Evolutionary conservation across 2,888 invertebrate species (phyloP), one percentile per base, ranked within the genome.

Genomic region (Phyto melanocephala): DNA sequence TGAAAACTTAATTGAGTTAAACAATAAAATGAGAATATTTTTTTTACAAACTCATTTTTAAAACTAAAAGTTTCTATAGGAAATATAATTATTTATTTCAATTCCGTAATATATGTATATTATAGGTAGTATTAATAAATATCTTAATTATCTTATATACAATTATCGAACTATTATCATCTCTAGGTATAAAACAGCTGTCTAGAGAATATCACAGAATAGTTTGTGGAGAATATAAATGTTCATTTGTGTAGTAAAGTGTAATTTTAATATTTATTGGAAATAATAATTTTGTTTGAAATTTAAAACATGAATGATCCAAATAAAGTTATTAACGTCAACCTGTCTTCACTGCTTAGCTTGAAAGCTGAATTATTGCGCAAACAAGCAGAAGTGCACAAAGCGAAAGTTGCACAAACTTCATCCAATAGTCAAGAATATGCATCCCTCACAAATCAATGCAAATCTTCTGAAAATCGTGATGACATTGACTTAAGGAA

Each of bases 281-380:
- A 5, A 5, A 6, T 28, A 3, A 6, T 28, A 28, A 28, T 5
- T 28, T 28, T 28, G 6, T 28, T n/a, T 28, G 6, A 28, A 28
- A 28, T 28, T 42, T 2, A 1, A 35, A 40, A 11, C 22, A 91
- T 91, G 91, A 91, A 91, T 81, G 91, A 91, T 85, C 91, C 91
- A 37, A 91, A 88, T 84, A 91, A 91, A 86, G 87, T 88, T n/a
- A 91, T 91, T 8, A 89, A 88, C 54, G 91, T 91, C 0, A 91
- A 91, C 84, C 85, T 91, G n/a, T 91, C 91, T 0, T 91, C 91
- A 93, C 89, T 96, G 65, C 91, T 96, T n/a, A 96, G 95, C 87
- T 92, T 98, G 80, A 98, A 98, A 92, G 98, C 98, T 0, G 98
- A 98, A 91, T 92, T 98, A 15, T 90, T 96, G 56, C 93, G 95